Base-by-base conservation (phyloP, 2,797 vertebrate species). In the Argentina silus region DNA sequence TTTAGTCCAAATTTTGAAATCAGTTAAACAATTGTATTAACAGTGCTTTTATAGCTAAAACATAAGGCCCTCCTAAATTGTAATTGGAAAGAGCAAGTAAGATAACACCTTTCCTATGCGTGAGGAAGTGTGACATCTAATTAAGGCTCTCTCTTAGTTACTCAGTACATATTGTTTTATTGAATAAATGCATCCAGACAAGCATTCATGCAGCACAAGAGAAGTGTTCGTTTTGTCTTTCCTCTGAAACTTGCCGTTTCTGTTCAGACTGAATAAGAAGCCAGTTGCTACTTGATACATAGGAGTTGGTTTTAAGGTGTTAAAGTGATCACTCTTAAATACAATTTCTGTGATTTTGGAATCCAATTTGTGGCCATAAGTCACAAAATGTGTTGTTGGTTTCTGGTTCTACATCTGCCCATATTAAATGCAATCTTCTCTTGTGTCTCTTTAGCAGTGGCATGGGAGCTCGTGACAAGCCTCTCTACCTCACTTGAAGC, bases 401-500 rank as follows among this genome's bases (percentile, higher is more conserved):
- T 59, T 23, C 1, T 10, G 21, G 57, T 23, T 23, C 10, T 23
- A 60, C 21, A 27, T 60, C 11, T 60, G 19, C 57, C 57, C 14
- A 23, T 42, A 6, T 61, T 42, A 14, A 61, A 12, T 6, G 5
- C 12, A 36, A 36, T 61, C 12, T 61, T 42, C 27, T 36, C 59
- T 15, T 27, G 67, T 68, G 56, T 79, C 71, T 85, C 47, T 3
- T 91, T 91, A 93, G 93, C 88, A 94, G 92, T 92, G 97, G 96
- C 92, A 95, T 98, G 96, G 95, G 97, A 94, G 94, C 96, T 89
- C 95, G 97, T 92, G 97, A 99, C 91, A 99, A 99, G 95, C 93
- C 96, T 86, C 98, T 98, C 96, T 99, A 99, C 98, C 98, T 99
- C 97, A 99, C 97, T 96, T 99, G 97, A 97, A 95, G 90, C 84